Evolutionary conservation across 2,797 vertebrate genomes (phyloP).

Genomic region (Danio aesculapii): DNA sequence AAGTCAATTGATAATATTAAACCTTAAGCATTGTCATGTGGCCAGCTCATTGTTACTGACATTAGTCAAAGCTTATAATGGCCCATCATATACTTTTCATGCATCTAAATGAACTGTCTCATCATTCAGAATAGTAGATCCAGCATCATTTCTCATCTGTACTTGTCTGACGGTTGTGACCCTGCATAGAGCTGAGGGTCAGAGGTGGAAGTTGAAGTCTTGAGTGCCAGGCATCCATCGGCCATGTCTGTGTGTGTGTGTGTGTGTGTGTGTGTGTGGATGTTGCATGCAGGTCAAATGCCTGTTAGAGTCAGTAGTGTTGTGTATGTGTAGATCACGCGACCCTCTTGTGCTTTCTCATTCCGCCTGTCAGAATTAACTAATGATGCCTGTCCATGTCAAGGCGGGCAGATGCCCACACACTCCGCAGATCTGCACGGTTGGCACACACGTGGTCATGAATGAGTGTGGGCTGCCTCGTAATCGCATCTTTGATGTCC

Average conservation of each 20-base stretch:
- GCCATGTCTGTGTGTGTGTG: conserved; percentile 38
- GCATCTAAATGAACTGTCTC: neutral
- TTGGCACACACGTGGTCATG: conserved; percentile 59
- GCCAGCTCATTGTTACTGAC: too few relatives aligned
- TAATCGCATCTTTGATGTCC: conserved; percentile 63
- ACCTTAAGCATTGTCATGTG: too few relatives aligned
- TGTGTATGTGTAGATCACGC: conserved; percentile 40
- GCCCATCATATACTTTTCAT: neutral
- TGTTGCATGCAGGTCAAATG: conserved; percentile 19
- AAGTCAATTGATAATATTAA: too few relatives aligned
- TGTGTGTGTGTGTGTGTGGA: conserved; percentile 41
- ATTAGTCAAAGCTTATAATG: neutral
- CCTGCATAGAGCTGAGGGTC: conserved; percentile 24
- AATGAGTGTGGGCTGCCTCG: conserved; percentile 50
- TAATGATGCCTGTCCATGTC: conserved; percentile 54
- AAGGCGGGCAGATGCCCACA: conserved; percentile 41
- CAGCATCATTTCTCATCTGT: neutral
- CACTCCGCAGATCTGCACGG: conserved; percentile 34
- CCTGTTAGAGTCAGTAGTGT: conserved; percentile 18
- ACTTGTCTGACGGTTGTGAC: conserved; percentile 1
- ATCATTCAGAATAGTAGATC: conserved; percentile 7
- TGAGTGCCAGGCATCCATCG: conserved; percentile 3
- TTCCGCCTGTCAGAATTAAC: conserved; percentile 64
- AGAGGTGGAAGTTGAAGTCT: conserved; percentile 33
- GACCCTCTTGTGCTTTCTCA: conserved; percentile 35